Base-by-base conservation (phyloP, 2,113 vertebrate species). In the Aspiorhynchus laticeps region DNA sequence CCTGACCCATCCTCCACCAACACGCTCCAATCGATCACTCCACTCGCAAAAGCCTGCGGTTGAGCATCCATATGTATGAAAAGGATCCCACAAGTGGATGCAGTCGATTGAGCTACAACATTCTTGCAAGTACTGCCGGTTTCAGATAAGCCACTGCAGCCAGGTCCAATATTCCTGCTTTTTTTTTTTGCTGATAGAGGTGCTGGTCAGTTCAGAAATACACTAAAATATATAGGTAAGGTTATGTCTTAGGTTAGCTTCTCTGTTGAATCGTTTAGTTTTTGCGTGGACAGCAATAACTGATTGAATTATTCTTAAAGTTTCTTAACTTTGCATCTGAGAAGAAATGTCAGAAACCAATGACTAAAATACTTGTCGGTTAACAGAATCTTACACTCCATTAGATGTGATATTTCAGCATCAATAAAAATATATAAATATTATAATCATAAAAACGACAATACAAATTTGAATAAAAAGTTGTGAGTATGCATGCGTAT, bases 11-110 rank as follows among this genome's bases (percentile, higher is more conserved):
- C 73, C 33, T 63, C 38, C 63, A 77, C 33, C 28, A 15, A 67
- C 73, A 59, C 21, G 43, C 7, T 83, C 31, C 33, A 79, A 86
- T 88, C 31, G 38, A 91, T 88, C 43, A 3, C 43, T 88, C 51
- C 19, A 36, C 88, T 85, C 84, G 77, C 12, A 51, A 83, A 79
- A n/a, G 61, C 71, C 59, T 7, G 75, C 26, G 67, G 36, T 21
- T 85, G 43, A 71, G 51, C 51, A 80, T 87, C 69, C 79, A 88
- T 80, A 85, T 71, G 65, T 81, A 85, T 87, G 85, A 90, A 86
- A 69, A 86, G 59, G 33, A 85, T 80, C 80, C 81, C 56, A 71
- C 51, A 69, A 75, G 79, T 48, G 69, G 31, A 19, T 31, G 2
- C 51, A 80, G 67, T 86, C 26, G 14, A 48, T 77, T 59, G 81